Percentiles rank a stretch among this genome's conserved stretches.
These are phyloP conservation scores for Acronicta alni DNA, from an alignment of 2,888 invertebrate genomes.

Conservation along the genomic window DNA sequence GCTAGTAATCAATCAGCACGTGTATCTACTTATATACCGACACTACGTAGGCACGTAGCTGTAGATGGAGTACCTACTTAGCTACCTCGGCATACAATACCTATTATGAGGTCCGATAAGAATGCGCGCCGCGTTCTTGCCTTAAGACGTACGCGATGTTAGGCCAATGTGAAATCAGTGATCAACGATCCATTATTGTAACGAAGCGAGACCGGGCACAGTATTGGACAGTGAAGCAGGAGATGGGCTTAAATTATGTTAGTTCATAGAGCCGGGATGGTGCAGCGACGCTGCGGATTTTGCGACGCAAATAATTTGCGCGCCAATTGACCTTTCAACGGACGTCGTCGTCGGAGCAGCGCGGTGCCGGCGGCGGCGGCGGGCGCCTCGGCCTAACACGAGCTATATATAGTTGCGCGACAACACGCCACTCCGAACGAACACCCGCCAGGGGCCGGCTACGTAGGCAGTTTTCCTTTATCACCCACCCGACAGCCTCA, in stretches of 20 bases:
- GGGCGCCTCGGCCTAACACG: slow-evolving; percentile 82
- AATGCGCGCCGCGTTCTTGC: slow-evolving; percentile 66
- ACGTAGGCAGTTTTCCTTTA: slow-evolving; percentile 87
- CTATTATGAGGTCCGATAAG: slow-evolving; percentile 69
- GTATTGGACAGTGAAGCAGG: slow-evolving; percentile 35
- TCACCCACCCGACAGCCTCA: slow-evolving; percentile 86
- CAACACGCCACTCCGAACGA: slow-evolving; percentile 80
- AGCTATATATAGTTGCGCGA: slow-evolving; percentile 87
- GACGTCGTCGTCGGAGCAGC: slow-evolving; percentile 77
- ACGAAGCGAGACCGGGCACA: slow-evolving; percentile 23
- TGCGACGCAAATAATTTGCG: slow-evolving; percentile 89
- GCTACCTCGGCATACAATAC: slow-evolving; percentile 49
- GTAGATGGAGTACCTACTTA: slow-evolving; percentile 34
- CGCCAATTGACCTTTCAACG: slow-evolving; percentile 89
- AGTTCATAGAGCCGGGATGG: slow-evolving; percentile 66
- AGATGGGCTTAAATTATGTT: slow-evolving; percentile 55
- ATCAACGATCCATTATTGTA: slow-evolving; percentile 43
- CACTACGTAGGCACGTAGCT: slow-evolving; percentile 27
- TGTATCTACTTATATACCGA: slow-evolving; percentile 26
- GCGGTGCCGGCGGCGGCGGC: slow-evolving; percentile 71
- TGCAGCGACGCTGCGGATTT: slow-evolving; percentile 81
- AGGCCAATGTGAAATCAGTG: slow-evolving; percentile 51
- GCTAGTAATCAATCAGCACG: slow-evolving; percentile 40
- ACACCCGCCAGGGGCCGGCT: slow-evolving; percentile 85
- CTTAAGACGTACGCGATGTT: slow-evolving; percentile 53